Percentiles rank a stretch among this genome's conserved stretches.
Conservation (phyloP, 2,113 vertebrate genomes). For the Eptesicus fuscus region DNA sequence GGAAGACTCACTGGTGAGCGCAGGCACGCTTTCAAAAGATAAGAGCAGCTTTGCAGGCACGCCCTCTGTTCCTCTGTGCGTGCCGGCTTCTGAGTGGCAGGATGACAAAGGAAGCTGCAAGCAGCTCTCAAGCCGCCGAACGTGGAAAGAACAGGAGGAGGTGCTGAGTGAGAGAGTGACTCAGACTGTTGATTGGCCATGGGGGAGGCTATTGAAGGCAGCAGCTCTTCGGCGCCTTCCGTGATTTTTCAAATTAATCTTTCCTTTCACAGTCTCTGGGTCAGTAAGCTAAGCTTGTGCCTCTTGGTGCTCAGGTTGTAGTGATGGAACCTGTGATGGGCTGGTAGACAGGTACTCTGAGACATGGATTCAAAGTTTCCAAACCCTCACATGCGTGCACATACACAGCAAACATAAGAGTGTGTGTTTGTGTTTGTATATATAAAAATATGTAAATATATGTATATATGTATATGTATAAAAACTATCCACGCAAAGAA, state of each 20-base stretch:
- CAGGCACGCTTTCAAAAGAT: not conserved
- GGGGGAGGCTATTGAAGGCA: not conserved
- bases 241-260: not conserved
- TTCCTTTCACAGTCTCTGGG: not conserved
- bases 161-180: not conserved
- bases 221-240: not conserved
- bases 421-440: not conserved
- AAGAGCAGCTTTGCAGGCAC: not conserved
- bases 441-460: not conserved
- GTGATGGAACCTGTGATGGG: not conserved
- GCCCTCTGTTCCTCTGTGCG: fast-evolving
- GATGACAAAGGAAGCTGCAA: not conserved
- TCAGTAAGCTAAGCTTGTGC: not conserved
- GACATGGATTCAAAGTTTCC: not conserved
- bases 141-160: not conserved
- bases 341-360: not conserved
- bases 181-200: fast-evolving
- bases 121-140: not conserved
- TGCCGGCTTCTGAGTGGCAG: not conserved
- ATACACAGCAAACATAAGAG: not conserved
- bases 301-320: not conserved
- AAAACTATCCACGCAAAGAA: not conserved
- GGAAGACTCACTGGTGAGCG: not conserved
- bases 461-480: not conserved
- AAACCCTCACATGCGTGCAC: not conserved